Conservation (phyloP, 2,113 vertebrate species). For the Notothenia rossii region DNA sequence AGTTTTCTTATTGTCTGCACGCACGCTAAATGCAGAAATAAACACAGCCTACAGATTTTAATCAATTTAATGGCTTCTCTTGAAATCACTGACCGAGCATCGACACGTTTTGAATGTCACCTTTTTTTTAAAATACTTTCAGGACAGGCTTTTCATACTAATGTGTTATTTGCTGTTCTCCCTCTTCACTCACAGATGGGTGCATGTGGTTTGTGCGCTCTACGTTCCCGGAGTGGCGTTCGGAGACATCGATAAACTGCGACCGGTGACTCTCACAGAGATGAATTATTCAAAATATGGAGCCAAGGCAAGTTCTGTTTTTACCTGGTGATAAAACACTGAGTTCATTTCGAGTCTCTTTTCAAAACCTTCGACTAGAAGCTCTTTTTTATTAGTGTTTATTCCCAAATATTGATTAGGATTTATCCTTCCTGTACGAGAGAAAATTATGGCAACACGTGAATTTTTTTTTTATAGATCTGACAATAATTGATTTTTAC, state of each 20-base stretch:
- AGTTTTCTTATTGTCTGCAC: constrained; percentile 52
- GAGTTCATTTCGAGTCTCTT: background rate
- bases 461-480: too few species aligned
- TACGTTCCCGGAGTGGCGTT: constrained; percentile 99
- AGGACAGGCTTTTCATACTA: background rate
- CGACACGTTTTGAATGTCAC: constrained; percentile 34
- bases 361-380: too few species aligned
- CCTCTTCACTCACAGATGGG: constrained; percentile 87
- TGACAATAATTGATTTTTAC: too few species aligned
- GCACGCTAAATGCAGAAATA: constrained; percentile 37
- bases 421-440: too few species aligned
- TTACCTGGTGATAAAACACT: background rate
- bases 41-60: constrained; percentile 11
- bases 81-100: constrained; percentile 20
- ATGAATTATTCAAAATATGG: constrained; percentile 99
- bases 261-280: constrained; percentile 97
- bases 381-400: too few species aligned
- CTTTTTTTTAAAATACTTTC: background rate
- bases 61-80: constrained; percentile 17
- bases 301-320: constrained; percentile 90
- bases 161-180: constrained; percentile 6
- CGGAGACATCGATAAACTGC: constrained; percentile 97
- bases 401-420: too few species aligned
- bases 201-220: constrained; percentile 98
- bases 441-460: too few species aligned